A percentile compares a stretch with the other conserved stretches of the same genome.
phyloP scores from a whole-genome alignment of 92 coral and sea anemone genomes.

The Montipora capitata region DNA sequence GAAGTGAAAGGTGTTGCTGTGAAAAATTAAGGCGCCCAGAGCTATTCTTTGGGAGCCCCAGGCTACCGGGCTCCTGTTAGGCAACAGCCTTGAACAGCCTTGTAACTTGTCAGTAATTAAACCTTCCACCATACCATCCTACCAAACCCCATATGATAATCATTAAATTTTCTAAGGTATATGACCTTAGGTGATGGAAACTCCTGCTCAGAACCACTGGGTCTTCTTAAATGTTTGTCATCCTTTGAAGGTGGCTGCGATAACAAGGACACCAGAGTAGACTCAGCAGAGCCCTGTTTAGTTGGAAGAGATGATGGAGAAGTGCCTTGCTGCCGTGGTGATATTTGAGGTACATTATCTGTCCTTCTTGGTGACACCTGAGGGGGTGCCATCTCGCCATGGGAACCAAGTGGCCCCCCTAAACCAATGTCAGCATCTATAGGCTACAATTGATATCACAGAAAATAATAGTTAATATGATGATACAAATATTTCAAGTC shows the following conservation, averaged over 20 bases:
- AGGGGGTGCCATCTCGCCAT: slow-evolving; percentile 33
- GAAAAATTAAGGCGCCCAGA: no score
- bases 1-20: no score
- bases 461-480: not conserved
- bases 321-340: slow-evolving; percentile 37
- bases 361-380: slow-evolving; percentile 36
- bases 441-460: slow-evolving; percentile 29
- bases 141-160: not conserved
- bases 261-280: slow-evolving; percentile 81
- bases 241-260: slow-evolving; percentile 88
- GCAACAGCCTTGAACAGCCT: no score
- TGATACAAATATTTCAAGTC: no score
- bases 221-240: slow-evolving; percentile 36
- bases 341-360: slow-evolving; percentile 49
- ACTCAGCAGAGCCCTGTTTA: slow-evolving; percentile 73
- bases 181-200: slow-evolving; percentile 20
- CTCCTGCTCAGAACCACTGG: slow-evolving; percentile 38
- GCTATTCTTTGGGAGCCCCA: no score
- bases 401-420: slow-evolving; percentile 48
- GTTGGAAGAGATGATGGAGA: slow-evolving; percentile 59
- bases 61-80: no score
- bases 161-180: no score
- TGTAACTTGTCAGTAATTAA: no score
- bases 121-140: no score
- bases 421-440: slow-evolving; percentile 83